Evolutionary conservation across 2,888 invertebrate species (phyloP).

Genomic region (Serripes groenlandicus): DNA sequence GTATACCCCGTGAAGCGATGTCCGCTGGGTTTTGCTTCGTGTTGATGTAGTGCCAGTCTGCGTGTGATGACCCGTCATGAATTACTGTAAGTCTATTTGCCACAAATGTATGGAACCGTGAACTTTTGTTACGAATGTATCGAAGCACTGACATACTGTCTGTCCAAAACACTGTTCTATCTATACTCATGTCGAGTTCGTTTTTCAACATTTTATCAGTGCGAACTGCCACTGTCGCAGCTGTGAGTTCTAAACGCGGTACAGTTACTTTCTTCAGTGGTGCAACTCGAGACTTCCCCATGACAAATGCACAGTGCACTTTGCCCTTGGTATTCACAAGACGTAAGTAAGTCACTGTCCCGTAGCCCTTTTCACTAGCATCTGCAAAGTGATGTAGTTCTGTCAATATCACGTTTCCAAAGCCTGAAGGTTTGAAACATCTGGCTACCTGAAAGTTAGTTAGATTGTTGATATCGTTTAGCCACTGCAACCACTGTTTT

Average conservation of each 20-base stretch:
- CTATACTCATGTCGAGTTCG: conserved; percentile 16
- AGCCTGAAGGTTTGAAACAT: conserved; percentile 2
- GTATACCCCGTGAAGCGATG: conserved; percentile 49
- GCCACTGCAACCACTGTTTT: neutral
- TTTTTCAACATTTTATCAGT: neutral
- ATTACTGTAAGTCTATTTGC: conserved; percentile 58
- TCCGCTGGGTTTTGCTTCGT: conserved; percentile 63
- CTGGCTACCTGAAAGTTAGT: neutral
- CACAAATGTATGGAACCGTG: conserved; percentile 37
- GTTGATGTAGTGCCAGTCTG: conserved; percentile 56
- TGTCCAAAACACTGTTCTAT: conserved; percentile 29
- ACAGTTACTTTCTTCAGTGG: conserved; percentile 44
- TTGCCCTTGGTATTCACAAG: conserved; percentile 30
- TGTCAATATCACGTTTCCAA: conserved; percentile 4
- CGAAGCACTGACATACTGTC: conserved; percentile 27
- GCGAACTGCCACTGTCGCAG: conserved; percentile 34
- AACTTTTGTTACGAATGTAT: conserved; percentile 13
- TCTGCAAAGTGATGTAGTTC: conserved; percentile 72
- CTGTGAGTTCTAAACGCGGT: conserved; percentile 40
- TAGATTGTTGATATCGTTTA: neutral
- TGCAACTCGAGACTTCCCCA: conserved; percentile 63
- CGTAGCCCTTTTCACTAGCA: conserved; percentile 65
- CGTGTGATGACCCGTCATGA: conserved; percentile 1
- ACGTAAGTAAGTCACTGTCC: conserved; percentile 66
- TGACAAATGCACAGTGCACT: conserved; percentile 62